Base-by-base conservation (phyloP, 2,797 vertebrate species). In the Helicolenus hilgendorfi region DNA sequence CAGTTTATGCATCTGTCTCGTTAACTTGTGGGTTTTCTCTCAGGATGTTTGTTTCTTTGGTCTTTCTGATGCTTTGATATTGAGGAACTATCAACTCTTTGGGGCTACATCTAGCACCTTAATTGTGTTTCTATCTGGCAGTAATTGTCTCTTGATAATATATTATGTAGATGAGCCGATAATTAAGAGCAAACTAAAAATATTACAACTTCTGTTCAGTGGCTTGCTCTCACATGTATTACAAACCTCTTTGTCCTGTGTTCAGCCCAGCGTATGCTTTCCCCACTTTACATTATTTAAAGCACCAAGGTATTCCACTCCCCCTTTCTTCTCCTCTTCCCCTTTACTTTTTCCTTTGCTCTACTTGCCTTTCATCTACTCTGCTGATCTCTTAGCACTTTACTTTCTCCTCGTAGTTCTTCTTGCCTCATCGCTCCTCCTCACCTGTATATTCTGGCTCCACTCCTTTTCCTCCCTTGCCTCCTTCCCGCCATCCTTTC, bases 281-380 rank as follows among this genome's bases (percentile, higher is more conserved):
- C 81, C 73, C 79, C 83, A 89, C 84, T 79, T 84, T 92, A 75
- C 86, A 90, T 94, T 89, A 92, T 94, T 92, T 85, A 93, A 83
- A 89, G 60, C 88, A 89, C 65, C 2, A 22, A 79, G 59, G 77
- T 79, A 86, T 85, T 81, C 81, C 26, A 22, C 75, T 38, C 33
- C 69, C 55, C 33, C 13, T 64, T 75, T 81, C 45, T 68, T 74
- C 83, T 82, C 53, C 10, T 64, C 59, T 38, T 27, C 53, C 29
- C 1, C 60, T 38, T 62, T 27, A 15, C 38, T 64, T 68, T 41
- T 74, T 62, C 73, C 35, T 81, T 68, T 59, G 72, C 72, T 84
- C 80, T 22, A 45, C 72, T 77, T 77, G 26, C 58, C 77, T 81
- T 79, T 88, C 72, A 75, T 88, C 69, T 69, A 18, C 70, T 80